phyloP scores from a whole-genome alignment of 1,140 invertebrate genomes.

The Colletes latitarsis region DNA sequence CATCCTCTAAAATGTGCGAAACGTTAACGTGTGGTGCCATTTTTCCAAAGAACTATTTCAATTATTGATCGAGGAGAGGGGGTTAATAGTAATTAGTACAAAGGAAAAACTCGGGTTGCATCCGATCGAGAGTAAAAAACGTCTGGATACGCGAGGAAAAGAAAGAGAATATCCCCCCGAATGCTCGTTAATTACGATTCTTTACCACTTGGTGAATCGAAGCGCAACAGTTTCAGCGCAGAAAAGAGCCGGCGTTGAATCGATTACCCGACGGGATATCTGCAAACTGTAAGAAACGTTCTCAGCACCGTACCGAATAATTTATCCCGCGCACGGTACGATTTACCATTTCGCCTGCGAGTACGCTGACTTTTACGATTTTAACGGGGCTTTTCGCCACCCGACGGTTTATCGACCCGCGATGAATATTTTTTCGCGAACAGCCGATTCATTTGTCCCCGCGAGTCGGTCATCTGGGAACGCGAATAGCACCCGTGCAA shows the following conservation, averaged over 20 bases:
- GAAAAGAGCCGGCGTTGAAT: background rate
- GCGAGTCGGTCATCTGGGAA: background rate
- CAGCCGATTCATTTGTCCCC: background rate
- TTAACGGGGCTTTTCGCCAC: background rate
- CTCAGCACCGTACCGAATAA: background rate
- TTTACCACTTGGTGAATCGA: background rate
- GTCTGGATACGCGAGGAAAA: too few species aligned
- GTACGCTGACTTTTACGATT: too few species aligned
- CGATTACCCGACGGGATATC: background rate
- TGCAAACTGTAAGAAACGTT: background rate
- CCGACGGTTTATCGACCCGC: background rate
- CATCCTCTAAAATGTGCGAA: too few species aligned
- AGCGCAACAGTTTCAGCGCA: background rate
- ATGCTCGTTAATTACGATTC: background rate
- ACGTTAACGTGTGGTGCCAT: too few species aligned
- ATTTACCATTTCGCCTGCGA: too few species aligned
- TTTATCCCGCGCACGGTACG: background rate
- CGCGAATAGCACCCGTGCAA: conserved; percentile 12
- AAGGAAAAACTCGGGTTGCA: too few species aligned
- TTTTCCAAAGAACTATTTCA: too few species aligned
- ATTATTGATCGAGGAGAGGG: too few species aligned
- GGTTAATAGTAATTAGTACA: too few species aligned
- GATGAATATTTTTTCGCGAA: conserved; percentile 11
- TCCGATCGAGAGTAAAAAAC: background rate
- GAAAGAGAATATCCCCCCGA: background rate